Base-by-base conservation (phyloP, 2,797 vertebrate genomes). In the Dermochelys coriacea region DNA sequence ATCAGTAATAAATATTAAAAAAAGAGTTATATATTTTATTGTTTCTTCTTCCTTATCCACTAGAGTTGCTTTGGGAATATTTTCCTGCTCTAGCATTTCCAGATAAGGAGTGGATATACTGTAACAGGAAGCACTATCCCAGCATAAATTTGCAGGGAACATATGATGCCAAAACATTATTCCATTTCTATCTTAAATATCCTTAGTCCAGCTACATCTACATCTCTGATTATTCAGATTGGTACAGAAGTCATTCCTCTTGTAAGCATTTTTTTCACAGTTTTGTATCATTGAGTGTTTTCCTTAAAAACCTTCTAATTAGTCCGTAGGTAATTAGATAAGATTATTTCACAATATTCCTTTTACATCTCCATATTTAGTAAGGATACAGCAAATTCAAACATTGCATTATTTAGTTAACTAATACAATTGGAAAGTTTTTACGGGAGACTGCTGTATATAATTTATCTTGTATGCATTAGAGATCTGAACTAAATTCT, bases 101-200 rank as follows among this genome's bases (percentile, higher is more conserved):
- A 91, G 91, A 96, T 97, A 97, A 97, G 94, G 82, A 97, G 89
- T 86, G 95, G 93, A 88, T 96, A 91, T 92, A 88, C 89, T 96
- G 89, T 85, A 93, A 94, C 2, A 84, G 29, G 95, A 93, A 97
- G 79, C 89, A 89, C 93, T 94, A 95, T 89, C 94, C 83, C 95
- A 94, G 91, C 87, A 77, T 93, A 93, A 85, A 93, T 96, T 95
- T 96, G 74, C 86, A 82, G 80, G 88, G 82, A 92, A 64, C 68
- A n/a, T 57, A 94, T 80, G 91, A 96, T 94, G 94, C 93, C 80
- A 82, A 87, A 93, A 93, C 55, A 82, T 84, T 87, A 92, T 90
- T 91, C 95, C 34, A 55, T 78, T 94, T 97, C 25, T 75, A 47
- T 75, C 84, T 89, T 91, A 92, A 96, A 95, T 93, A 87, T 83